Conservation (phyloP, 2,113 vertebrate species). For the Crocuta crocuta region DNA sequence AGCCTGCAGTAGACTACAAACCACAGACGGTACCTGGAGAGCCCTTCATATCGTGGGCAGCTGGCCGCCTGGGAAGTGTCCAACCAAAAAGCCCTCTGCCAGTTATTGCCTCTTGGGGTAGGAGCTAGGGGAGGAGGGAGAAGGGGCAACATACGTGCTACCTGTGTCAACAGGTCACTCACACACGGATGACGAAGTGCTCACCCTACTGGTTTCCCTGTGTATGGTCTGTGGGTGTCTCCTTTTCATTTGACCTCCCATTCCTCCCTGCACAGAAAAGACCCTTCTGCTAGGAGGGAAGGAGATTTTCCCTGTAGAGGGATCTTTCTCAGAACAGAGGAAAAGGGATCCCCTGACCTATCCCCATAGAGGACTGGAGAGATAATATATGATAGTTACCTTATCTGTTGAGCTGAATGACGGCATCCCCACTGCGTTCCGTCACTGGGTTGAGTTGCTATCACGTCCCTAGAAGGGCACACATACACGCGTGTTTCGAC, state of each 20-base stretch:
- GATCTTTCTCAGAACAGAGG: neutral
- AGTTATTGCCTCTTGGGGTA: neutral
- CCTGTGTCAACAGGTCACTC: neutral
- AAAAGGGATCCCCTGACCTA: neutral
- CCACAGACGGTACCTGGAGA: fast-evolving
- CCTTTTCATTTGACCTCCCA: no score
- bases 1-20: neutral
- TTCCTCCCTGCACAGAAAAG: neutral
- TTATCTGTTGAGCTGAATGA: no score
- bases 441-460: no score
- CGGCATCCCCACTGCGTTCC: no score
- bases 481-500: no score
- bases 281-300: neutral
- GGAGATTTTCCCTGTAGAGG: neutral
- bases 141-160: neutral
- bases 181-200: fast-evolving
- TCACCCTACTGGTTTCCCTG: neutral
- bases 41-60: fast-evolving
- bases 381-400: no score
- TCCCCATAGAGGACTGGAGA: neutral
- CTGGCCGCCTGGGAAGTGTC: neutral
- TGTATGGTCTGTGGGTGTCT: fast-evolving
- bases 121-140: neutral
- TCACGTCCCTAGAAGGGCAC: no score
- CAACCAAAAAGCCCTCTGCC: neutral